Percentiles rank a stretch among this genome's conserved stretches.
Evolutionary conservation across 37 sponge, comb jelly and placozoan species (phyloP).

Genomic region (Agelas oroides): DNA sequence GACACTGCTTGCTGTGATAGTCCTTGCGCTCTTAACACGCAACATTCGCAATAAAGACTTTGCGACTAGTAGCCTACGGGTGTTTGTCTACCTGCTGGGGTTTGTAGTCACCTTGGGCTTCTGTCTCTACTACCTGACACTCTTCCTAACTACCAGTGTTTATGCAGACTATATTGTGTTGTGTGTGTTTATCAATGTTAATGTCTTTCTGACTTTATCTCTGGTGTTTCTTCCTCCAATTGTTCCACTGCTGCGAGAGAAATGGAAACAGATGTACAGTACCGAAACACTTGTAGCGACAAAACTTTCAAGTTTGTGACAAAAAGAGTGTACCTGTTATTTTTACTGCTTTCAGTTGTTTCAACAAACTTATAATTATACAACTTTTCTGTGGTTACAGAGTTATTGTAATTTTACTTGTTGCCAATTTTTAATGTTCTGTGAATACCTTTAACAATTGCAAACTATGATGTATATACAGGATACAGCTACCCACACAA

Average conservation of each 20-base stretch:
- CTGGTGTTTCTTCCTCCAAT: slow-evolving; percentile 12
- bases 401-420: too few species aligned
- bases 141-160: neutral
- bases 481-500: too few species aligned
- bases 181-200: neutral
- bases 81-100: neutral
- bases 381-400: too few species aligned
- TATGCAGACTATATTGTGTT: neutral
- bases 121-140: neutral
- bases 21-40: neutral
- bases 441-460: too few species aligned
- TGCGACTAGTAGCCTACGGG: neutral
- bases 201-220: neutral
- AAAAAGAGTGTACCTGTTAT: too few species aligned
- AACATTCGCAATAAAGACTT: neutral
- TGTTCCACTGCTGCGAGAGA: neutral
- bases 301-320: too few species aligned
- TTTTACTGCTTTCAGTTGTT: too few species aligned
- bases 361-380: too few species aligned
- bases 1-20: neutral
- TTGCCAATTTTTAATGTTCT: too few species aligned
- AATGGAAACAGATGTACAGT: too few species aligned
- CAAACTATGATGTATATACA: too few species aligned
- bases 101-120: neutral
- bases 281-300: too few species aligned